Percentiles rank a stretch among this genome's conserved stretches.
Evolutionary conservation across 2,797 vertebrate species (phyloP).

Genomic region (Capromys pilorides): DNA sequence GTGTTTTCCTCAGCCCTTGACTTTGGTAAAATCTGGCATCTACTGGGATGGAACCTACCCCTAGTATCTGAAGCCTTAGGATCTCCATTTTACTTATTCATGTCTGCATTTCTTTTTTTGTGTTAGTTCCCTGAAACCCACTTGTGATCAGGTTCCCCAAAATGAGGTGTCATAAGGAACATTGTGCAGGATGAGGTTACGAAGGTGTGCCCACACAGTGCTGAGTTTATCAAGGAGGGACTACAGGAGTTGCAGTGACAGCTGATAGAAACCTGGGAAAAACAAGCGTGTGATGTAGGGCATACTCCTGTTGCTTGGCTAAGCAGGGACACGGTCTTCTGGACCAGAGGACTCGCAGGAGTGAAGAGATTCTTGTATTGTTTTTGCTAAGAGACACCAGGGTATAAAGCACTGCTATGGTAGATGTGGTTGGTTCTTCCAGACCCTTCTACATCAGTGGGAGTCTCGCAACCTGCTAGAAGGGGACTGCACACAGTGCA

Average conservation of each 20-base stretch:
- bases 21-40: not conserved
- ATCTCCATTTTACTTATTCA: not conserved
- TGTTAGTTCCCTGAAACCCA: constrained; percentile 2
- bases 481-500: not conserved
- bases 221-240: not conserved
- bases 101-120: not conserved
- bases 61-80: not conserved
- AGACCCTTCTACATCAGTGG: not conserved
- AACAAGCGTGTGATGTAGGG: not conserved
- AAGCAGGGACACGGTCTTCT: not conserved
- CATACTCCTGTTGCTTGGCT: not conserved
- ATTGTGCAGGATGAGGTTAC: not conserved
- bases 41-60: not conserved
- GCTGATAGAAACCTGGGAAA: not conserved
- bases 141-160: not conserved
- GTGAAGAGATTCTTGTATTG: not conserved
- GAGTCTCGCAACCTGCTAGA: not conserved
- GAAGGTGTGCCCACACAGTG: not conserved
- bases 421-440: not conserved
- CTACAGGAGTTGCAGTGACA: no score
- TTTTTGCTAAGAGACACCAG: not conserved
- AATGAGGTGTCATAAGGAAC: not conserved
- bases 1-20: not conserved
- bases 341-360: not conserved
- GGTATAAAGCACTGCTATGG: not conserved